These are phyloP conservation scores for Lindbergichthys nudifrons DNA, from an alignment of 2,797 vertebrate species.

Conservation along the genomic window DNA sequence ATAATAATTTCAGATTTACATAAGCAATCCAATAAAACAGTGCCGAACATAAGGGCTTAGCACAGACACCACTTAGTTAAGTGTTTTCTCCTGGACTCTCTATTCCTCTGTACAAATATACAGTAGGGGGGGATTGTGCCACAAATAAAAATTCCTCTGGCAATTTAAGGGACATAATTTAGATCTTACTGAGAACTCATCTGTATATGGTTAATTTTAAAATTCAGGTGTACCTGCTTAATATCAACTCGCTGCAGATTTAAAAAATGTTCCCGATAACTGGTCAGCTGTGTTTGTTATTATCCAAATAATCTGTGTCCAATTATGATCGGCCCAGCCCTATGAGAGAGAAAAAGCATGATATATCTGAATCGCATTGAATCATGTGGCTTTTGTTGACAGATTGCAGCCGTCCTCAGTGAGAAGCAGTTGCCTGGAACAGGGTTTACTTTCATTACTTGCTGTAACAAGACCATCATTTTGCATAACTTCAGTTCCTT, in stretches of 20 bases:
- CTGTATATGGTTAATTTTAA: neutral
- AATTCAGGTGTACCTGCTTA: constrained; percentile 6
- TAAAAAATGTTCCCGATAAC: neutral
- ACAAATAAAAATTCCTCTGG: constrained; percentile 44
- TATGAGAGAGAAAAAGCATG: constrained; percentile 27
- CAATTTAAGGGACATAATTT: constrained; percentile 23
- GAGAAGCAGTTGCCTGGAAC: constrained; percentile 40
- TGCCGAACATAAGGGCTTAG: neutral
- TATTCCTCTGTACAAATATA: constrained; percentile 28
- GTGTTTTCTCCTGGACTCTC: neutral
- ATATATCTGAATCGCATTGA: constrained; percentile 34
- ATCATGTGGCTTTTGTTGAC: constrained; percentile 54
- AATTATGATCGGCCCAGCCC: constrained; percentile 38
- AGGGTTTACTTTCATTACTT: constrained; percentile 68
- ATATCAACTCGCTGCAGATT: neutral
- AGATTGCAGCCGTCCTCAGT: constrained; percentile 43
- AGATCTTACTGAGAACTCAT: constrained; percentile 24
- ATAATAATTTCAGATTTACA: constrained; percentile 10
- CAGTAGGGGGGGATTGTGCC: constrained; percentile 14
- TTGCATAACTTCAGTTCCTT: constrained; percentile 64
- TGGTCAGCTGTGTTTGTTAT: constrained; percentile 31
- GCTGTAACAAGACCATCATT: constrained; percentile 75
- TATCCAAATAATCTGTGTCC: constrained; percentile 52
- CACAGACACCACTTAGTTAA: neutral
- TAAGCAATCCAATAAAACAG: constrained; percentile 1